These are phyloP conservation scores for Fragum whitleyi DNA, from an alignment of 2,888 invertebrate genomes.

Conservation along the genomic window DNA sequence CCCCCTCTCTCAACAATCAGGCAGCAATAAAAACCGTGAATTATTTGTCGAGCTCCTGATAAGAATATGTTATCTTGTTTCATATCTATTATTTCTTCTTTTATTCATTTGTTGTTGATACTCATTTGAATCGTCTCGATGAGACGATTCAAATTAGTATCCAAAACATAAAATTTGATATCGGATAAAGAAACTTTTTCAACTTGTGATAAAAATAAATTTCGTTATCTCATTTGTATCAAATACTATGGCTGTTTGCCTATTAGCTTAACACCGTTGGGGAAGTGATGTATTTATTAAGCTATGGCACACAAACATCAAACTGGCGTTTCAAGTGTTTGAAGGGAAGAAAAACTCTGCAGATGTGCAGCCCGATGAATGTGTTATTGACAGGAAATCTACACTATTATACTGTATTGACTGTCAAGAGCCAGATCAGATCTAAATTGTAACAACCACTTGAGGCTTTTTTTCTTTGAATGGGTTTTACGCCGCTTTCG, in stretches of 20 bases:
- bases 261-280: slow-evolving; percentile 59
- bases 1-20: slow-evolving; percentile 35
- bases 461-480: no score
- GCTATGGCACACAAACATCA: slow-evolving; percentile 28
- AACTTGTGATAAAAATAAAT: no score
- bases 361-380: background rate
- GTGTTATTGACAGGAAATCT: slow-evolving; percentile 11
- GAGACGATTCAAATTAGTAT: no score
- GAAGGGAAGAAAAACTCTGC: slow-evolving; percentile 13
- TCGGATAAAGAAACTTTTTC: no score
- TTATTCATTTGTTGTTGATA: no score
- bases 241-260: slow-evolving; percentile 58
- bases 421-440: no score
- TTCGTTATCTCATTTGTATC: slow-evolving; percentile 40
- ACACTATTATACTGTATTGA: slow-evolving; percentile 8
- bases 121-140: no score
- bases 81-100: no score
- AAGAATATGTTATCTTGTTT: no score
- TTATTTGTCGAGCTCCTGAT: slow-evolving; percentile 29
- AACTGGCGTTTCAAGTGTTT: slow-evolving; percentile 3
- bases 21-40: slow-evolving; percentile 55
- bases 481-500: no score
- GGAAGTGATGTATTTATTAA: slow-evolving; percentile 56
- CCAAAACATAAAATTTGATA: no score
- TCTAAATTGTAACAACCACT: no score